These are phyloP conservation scores for Porites lobata DNA, from an alignment of 92 coral and sea anemone species.

Conservation along the genomic window DNA sequence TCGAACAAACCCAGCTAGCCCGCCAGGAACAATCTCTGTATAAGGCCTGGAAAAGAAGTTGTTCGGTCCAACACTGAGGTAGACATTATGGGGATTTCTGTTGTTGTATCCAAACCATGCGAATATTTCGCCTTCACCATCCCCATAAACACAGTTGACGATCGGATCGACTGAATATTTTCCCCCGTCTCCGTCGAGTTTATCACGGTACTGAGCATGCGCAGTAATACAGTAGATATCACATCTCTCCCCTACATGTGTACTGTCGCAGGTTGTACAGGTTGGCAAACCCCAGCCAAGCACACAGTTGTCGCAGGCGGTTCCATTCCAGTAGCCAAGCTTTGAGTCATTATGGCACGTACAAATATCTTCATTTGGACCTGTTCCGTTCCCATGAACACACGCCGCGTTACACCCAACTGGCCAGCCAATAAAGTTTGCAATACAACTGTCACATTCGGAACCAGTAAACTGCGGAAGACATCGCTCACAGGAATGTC, in stretches of 20 bases:
- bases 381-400: conserved; percentile 97
- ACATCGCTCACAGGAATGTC: conserved; percentile 92
- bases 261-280: conserved; percentile 81
- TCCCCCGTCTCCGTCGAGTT: conserved; percentile 84
- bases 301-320: conserved; percentile 83
- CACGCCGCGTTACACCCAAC: conserved; percentile 87
- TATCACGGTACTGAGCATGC: conserved; percentile 90
- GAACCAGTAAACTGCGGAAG: conserved; percentile 86
- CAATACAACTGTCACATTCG: conserved; percentile 86
- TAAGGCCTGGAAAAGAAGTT: conserved; percentile 86
- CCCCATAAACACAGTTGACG: conserved; percentile 77
- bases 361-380: conserved; percentile 79
- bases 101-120: conserved; percentile 98
- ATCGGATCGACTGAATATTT: conserved; percentile 74
- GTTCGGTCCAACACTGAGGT: conserved; percentile 84
- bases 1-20: conserved; percentile 87
- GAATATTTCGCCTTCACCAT: conserved; percentile 58
- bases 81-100: conserved; percentile 89
- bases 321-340: conserved; percentile 95
- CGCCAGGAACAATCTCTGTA: conserved; percentile 86
- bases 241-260: conserved; percentile 94
- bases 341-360: conserved; percentile 77
- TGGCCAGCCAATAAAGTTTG: conserved; percentile 90
- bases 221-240: conserved; percentile 84
- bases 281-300: conserved; percentile 95